phyloP scores from a whole-genome alignment of 2,113 vertebrate species.

The Mastomys coucha region DNA sequence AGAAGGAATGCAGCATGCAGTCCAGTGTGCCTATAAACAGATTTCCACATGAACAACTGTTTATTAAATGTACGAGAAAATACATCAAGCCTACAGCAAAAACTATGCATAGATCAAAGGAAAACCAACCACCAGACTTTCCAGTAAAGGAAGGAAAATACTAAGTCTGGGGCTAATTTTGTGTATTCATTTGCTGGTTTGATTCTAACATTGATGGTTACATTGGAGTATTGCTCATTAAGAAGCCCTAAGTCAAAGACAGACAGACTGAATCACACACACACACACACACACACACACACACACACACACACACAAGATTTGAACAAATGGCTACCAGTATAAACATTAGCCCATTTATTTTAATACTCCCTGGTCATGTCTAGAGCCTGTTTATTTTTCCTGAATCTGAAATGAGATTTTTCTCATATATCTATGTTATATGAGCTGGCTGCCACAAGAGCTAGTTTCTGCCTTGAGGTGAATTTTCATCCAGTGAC shows the following conservation, averaged over 20 bases:
- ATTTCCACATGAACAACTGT: constrained; percentile 55
- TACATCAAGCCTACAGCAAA: constrained; percentile 12
- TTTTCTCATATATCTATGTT: background rate
- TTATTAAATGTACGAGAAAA: constrained; percentile 50
- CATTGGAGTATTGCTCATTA: background rate
- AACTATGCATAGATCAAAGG: background rate
- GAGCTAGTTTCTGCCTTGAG: background rate
- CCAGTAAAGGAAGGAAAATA: background rate
- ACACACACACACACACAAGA: background rate
- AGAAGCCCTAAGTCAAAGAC: background rate
- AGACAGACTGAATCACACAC: background rate
- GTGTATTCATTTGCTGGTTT: constrained; percentile 12
- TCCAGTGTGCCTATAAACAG: constrained; percentile 50
- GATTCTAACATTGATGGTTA: background rate
- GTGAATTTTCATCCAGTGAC: background rate
- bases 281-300: background rate
- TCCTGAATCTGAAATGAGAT: background rate
- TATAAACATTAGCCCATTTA: background rate
- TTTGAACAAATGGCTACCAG: background rate
- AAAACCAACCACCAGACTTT: background rate
- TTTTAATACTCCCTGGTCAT: background rate
- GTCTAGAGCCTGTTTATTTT: constrained; percentile 24
- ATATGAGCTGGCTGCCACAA: background rate
- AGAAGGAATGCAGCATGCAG: background rate
- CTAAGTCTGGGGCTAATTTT: background rate